Base-by-base conservation (phyloP, 2,113 vertebrate genomes). In the Sturnus vulgaris region DNA sequence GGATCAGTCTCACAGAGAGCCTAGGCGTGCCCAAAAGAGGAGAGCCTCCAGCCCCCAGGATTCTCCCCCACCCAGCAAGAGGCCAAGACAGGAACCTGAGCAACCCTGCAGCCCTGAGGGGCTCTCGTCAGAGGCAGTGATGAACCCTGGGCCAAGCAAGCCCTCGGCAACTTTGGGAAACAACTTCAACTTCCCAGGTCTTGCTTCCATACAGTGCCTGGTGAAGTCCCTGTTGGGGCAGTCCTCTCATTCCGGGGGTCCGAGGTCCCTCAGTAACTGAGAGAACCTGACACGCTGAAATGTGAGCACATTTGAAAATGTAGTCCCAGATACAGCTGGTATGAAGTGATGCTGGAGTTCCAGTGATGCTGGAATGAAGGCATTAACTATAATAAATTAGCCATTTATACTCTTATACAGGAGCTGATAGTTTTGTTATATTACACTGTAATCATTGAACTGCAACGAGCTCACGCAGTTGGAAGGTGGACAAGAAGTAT, bases 81-180 rank as follows among this genome's bases (percentile, higher is more conserved):
- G 59, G 59, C 28, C 40, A 47, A 73, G 69, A n/a, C 23, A 28
- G 53, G 23, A 23, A 84, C 28, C 28, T 73, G 2, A 12, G 49
- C 12, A 3, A 23, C 22, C n/a, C 50, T 73, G 59, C 40, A 28
- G 40, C 24, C 23, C 49, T n/a, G 49, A 84, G 28, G 40, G 28
- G 5, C 12, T 40, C 19, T 73, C 2, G 0, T 56, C 42, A 40
- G 40, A 56, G n/a, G 50, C 65, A 73, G 50, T 20, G 28, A 47
- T 56, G 50, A 47, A 65, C 56, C 28, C 49, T 16, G 19, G 40
- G n/a, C 59, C 50, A 40, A 73, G 50, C 28, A 56, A 65, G 30
- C n/a, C n/a, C 47, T 12, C 1, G 1, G 15, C 0, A 1, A 84
- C 11, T 40, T 73, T 10, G 28, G 59, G n/a, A 64, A 73, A 47